These are phyloP conservation scores for Pterostichus niger DNA, from an alignment of 2,888 invertebrate species.

Conservation along the genomic window DNA sequence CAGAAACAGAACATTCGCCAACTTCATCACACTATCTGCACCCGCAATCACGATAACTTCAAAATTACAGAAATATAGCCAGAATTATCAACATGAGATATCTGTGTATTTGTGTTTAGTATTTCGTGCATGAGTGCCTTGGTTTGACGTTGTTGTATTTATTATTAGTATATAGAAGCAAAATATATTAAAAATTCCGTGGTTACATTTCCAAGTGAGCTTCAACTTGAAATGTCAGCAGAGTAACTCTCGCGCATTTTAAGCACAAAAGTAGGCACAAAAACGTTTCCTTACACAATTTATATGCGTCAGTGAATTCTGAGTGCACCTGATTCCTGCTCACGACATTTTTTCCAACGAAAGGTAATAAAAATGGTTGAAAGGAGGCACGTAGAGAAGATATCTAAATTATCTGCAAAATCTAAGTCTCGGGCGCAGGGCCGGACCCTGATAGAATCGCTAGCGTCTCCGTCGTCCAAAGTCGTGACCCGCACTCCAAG, in stretches of 20 bases:
- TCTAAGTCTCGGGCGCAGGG: constrained; percentile 42
- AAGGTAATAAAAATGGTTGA: constrained; percentile 61
- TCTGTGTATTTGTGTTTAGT: background rate
- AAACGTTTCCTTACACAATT: constrained; percentile 53
- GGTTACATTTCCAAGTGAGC: background rate
- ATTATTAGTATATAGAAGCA: background rate
- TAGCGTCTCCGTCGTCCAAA: background rate
- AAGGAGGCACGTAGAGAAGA: constrained; percentile 50
- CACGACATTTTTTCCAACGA: constrained; percentile 49
- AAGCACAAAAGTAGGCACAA: constrained; percentile 36
- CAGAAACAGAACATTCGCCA: background rate
- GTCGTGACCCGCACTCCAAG: constrained; percentile 51
- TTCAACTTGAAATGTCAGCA: background rate
- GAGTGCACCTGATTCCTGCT: constrained; percentile 39
- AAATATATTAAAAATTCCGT: constrained; percentile 2
- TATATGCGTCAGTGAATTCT: constrained; percentile 46
- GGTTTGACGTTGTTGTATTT: too few relatives aligned
- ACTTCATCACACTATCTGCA: background rate
- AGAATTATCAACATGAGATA: background rate
- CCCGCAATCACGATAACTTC: background rate
- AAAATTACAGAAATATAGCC: constrained; percentile 8
- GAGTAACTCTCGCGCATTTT: constrained; percentile 24
- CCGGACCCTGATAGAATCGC: constrained; percentile 42
- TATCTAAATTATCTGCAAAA: constrained; percentile 65
- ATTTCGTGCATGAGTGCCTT: too few relatives aligned